These are phyloP conservation scores for Nicator chloris DNA, from an alignment of 2,113 vertebrate genomes.

Conservation along the genomic window DNA sequence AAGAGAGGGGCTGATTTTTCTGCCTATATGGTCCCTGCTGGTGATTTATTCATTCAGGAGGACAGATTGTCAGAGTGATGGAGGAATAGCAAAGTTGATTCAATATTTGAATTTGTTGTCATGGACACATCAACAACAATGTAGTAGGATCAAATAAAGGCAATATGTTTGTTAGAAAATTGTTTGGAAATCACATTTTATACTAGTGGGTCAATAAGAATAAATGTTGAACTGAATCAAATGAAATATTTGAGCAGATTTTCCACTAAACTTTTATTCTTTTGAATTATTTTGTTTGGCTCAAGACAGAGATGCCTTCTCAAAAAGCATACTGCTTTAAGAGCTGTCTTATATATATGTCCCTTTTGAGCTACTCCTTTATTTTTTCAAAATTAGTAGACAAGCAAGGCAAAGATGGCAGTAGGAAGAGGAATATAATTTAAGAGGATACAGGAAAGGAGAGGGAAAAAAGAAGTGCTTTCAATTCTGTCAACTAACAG, in stretches of 20 bases:
- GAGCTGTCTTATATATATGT: background rate
- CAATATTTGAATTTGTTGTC: background rate
- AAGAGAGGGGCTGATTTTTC: background rate
- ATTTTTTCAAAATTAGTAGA: background rate
- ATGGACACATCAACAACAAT: background rate
- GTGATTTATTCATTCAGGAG: background rate
- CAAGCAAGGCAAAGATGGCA: background rate
- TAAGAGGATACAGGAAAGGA: background rate
- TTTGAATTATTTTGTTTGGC: background rate
- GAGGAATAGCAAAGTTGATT: background rate
- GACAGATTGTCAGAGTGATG: background rate
- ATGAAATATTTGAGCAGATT: background rate
- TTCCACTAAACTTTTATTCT: background rate
- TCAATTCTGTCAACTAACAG: background rate
- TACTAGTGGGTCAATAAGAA: background rate
- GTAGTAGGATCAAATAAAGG: background rate
- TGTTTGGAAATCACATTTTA: background rate
- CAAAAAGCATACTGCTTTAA: background rate
- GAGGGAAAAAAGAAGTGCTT: fast-evolving
- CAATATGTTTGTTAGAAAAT: background rate
- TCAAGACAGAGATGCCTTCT: background rate
- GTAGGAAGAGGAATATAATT: background rate
- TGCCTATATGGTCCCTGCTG: background rate
- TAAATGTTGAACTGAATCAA: background rate
- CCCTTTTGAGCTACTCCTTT: background rate